These are phyloP conservation scores for Anoplophora glabripennis DNA, from an alignment of 1,140 invertebrate genomes.

Conservation along the genomic window DNA sequence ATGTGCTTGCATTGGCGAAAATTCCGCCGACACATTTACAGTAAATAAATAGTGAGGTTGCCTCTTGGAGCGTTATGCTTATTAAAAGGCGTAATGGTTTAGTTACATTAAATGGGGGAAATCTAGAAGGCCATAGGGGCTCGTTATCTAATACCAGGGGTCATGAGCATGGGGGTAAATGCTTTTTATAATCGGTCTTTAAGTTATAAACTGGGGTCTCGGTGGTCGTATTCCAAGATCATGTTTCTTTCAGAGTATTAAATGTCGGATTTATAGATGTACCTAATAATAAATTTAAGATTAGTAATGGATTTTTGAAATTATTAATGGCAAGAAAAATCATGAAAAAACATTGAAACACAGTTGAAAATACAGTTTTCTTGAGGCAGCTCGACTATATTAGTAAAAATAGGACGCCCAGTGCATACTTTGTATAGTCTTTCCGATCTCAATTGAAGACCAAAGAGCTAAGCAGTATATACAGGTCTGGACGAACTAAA, in stretches of 20 bases:
- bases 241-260: background rate
- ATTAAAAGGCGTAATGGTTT: conserved; percentile 27
- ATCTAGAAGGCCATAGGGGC: conserved; percentile 22
- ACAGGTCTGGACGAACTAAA: no score
- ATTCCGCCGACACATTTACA: conserved; percentile 9
- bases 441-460: no score
- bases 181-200: conserved; percentile 13
- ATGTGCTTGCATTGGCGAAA: conserved; percentile 27
- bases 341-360: no score
- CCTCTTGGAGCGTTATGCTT: conserved; percentile 18
- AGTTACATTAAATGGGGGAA: conserved; percentile 21
- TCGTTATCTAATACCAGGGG: conserved; percentile 17
- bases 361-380: no score
- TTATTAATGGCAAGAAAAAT: no score
- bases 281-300: no score
- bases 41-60: conserved; percentile 11
- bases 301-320: no score
- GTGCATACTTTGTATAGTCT: no score
- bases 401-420: no score
- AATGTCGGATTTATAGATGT: background rate
- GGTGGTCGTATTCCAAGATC: background rate
- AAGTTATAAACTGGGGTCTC: background rate
- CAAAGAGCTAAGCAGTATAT: no score
- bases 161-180: conserved; percentile 11
- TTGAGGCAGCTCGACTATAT: no score